A percentile compares a stretch with the other conserved stretches of the same genome.
Evolutionary conservation across 2,888 invertebrate species (phyloP).

Genomic region (Idaea straminata): DNA sequence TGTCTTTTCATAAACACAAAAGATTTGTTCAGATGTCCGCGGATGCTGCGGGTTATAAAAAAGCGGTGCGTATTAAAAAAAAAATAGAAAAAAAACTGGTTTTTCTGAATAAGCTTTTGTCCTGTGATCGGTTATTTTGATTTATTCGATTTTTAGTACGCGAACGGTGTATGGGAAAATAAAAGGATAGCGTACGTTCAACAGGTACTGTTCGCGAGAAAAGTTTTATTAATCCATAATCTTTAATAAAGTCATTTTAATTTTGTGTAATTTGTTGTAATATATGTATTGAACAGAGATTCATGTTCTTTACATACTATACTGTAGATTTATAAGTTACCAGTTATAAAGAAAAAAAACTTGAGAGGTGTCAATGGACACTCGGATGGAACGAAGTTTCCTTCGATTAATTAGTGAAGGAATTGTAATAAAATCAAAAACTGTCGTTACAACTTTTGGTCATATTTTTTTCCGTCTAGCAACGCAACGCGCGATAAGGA

Average conservation of each 20-base stretch:
- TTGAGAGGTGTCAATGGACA: no score
- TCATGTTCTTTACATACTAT: no score
- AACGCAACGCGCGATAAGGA: no score
- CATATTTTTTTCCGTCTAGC: no score
- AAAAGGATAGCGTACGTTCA: slow-evolving; percentile 70
- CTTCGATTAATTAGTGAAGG: no score
- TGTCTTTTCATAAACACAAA: slow-evolving; percentile 68
- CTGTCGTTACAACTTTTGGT: no score
- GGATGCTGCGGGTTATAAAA: slow-evolving; percentile 66
- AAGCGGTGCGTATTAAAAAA: slow-evolving; percentile 46
- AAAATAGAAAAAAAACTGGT: slow-evolving; percentile 61
- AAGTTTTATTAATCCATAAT: slow-evolving; percentile 33
- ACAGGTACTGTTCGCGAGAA: slow-evolving; percentile 63
- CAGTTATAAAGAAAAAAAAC: no score
- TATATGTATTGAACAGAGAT: no score
- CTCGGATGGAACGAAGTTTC: no score
- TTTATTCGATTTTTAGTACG: slow-evolving; percentile 77
- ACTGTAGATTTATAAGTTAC: no score
- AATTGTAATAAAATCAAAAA: no score
- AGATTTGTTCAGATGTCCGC: slow-evolving; percentile 66
- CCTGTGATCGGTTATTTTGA: slow-evolving; percentile 75
- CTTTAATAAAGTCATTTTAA: slow-evolving; percentile 2
- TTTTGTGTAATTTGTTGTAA: not conserved
- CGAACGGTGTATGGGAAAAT: slow-evolving; percentile 58
- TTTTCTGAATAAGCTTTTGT: slow-evolving; percentile 72